A percentile compares a stretch with the other conserved stretches of the same genome.
phyloP scores from a whole-genome alignment of 2,797 vertebrate species.

The Falco biarmicus region DNA sequence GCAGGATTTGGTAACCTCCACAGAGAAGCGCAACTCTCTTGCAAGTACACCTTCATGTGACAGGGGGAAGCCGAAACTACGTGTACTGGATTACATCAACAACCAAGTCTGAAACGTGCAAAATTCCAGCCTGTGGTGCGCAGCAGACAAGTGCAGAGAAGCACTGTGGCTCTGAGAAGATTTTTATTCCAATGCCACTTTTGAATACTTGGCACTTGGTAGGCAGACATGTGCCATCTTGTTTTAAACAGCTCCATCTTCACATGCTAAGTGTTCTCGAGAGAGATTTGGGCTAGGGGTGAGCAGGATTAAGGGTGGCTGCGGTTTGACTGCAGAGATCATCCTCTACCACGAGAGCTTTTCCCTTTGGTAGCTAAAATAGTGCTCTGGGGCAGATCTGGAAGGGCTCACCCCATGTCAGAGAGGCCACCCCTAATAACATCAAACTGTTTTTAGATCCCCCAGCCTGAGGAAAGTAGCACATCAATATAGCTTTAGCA shows the following conservation, averaged over 20 bases:
- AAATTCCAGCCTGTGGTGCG: neutral
- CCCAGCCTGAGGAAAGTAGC: neutral
- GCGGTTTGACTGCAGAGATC: neutral
- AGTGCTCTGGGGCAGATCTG: neutral
- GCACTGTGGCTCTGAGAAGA: neutral
- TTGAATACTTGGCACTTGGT: constrained; percentile 40
- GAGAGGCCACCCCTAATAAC: neutral
- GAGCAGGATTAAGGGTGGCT: constrained; percentile 9
- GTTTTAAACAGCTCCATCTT: constrained; percentile 36
- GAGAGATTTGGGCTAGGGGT: neutral
- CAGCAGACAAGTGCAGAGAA: neutral
- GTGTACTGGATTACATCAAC: neutral
- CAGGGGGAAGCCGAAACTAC: neutral
- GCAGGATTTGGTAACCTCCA: neutral
- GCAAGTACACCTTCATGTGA: neutral
- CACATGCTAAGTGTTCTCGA: neutral
- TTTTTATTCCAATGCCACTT: constrained; percentile 21
- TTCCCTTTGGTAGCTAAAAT: neutral
- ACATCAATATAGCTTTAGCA: neutral
- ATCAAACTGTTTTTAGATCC: neutral
- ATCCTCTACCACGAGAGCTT: neutral
- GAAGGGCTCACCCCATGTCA: neutral
- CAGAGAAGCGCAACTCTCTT: neutral
- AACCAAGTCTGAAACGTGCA: neutral
- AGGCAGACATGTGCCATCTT: constrained; percentile 53